phyloP scores from a whole-genome alignment of 2,888 invertebrate species.

The Himalopsyche anomala region DNA sequence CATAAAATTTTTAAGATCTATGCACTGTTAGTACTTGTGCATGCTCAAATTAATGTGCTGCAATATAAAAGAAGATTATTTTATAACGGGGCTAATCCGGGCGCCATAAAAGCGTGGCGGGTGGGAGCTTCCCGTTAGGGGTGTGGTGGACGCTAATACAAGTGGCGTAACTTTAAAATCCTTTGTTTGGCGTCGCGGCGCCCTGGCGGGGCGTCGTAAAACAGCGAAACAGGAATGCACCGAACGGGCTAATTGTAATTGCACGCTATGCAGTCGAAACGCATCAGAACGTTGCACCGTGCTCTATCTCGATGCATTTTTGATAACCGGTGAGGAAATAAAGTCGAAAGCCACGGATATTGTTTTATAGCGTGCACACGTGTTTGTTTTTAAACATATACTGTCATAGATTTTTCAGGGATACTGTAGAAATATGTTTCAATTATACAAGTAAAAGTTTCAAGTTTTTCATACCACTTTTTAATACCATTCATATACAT shows the following conservation, averaged over 20 bases:
- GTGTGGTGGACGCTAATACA: constrained; percentile 38
- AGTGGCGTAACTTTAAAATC: constrained; percentile 58
- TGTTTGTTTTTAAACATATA: not conserved
- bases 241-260: constrained; percentile 55
- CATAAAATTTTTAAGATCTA: constrained; percentile 62
- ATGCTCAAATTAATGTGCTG: constrained; percentile 55
- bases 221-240: constrained; percentile 58
- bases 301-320: not conserved
- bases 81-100: constrained; percentile 62
- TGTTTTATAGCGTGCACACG: not conserved
- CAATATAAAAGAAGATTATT: constrained; percentile 62
- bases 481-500: too few relatives aligned
- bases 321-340: constrained; percentile 17
- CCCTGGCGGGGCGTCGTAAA: constrained; percentile 60
- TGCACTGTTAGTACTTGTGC: constrained; percentile 42
- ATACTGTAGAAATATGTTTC: too few relatives aligned
- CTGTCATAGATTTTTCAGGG: not conserved
- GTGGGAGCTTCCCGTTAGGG: constrained; percentile 11
- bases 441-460: too few relatives aligned
- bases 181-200: constrained; percentile 58
- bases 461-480: too few relatives aligned
- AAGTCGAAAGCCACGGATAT: not conserved
- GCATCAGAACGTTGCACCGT: not conserved
- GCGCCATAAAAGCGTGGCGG: constrained; percentile 52
- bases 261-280: constrained; percentile 10